phyloP scores from a whole-genome alignment of 2,888 invertebrate species.

The Acronicta aceris region DNA sequence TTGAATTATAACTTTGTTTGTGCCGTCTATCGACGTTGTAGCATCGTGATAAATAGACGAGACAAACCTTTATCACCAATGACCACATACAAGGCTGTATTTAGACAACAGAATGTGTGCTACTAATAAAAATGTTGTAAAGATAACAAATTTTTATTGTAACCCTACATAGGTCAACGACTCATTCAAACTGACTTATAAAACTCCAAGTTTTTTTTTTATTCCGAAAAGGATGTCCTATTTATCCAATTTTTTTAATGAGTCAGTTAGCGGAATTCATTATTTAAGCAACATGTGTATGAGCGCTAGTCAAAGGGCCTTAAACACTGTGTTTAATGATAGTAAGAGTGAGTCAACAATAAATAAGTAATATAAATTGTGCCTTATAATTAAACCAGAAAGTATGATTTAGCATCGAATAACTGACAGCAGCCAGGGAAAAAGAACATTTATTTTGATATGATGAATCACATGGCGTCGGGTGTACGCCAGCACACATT shows the following conservation, averaged over 20 bases:
- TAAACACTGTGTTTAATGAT: slow-evolving; percentile 49
- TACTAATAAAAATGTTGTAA: slow-evolving; percentile 10
- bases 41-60: slow-evolving; percentile 47
- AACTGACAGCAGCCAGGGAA: slow-evolving; percentile 65
- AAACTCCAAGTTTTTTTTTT: slow-evolving; percentile 36
- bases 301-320: slow-evolving; percentile 37
- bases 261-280: slow-evolving; percentile 53
- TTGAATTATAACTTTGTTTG: slow-evolving; percentile 71
- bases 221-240: slow-evolving; percentile 55
- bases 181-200: slow-evolving; percentile 25
- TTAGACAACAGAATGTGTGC: slow-evolving; percentile 37
- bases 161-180: slow-evolving; percentile 26
- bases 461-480: slow-evolving; percentile 75
- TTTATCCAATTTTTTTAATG: slow-evolving; percentile 54
- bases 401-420: slow-evolving; percentile 71
- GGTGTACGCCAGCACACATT: slow-evolving; percentile 27
- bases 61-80: slow-evolving; percentile 58
- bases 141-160: slow-evolving; percentile 3
- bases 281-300: slow-evolving; percentile 56
- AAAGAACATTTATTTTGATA: slow-evolving; percentile 78
- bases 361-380: slow-evolving; percentile 55
- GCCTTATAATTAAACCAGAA: slow-evolving; percentile 62
- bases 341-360: slow-evolving; percentile 49
- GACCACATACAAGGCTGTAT: slow-evolving; percentile 62
- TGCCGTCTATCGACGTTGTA: slow-evolving; percentile 51